Evolutionary conservation across 2,113 vertebrate genomes (phyloP).

Genomic region (Mirza zaza): DNA sequence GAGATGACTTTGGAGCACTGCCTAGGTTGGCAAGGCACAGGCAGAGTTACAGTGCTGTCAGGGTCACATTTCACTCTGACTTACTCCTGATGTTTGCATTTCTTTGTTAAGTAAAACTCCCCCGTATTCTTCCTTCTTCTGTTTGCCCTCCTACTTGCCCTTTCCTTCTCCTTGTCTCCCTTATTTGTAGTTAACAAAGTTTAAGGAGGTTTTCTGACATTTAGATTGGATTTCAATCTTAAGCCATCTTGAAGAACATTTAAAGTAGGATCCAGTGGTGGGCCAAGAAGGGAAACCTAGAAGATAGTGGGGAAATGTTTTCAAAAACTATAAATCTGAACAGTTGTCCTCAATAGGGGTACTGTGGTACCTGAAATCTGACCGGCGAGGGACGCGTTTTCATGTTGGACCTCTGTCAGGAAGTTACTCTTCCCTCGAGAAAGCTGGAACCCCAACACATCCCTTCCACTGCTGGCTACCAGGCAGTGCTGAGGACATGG

Average conservation of each 20-base stretch:
- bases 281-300: not conserved
- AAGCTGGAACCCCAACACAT: not conserved
- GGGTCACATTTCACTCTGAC: not conserved
- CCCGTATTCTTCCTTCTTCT: not conserved
- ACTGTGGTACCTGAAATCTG: not conserved
- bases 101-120: not conserved
- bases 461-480: not conserved
- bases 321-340: not conserved
- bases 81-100: conserved; percentile 1
- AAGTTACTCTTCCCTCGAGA: not conserved
- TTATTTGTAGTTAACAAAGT: not conserved
- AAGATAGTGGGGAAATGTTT: not conserved
- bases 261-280: not conserved
- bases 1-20: not conserved
- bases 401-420: not conserved
- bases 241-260: not conserved
- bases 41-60: not conserved
- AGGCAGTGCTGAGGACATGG: not conserved
- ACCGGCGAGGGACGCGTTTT: not conserved
- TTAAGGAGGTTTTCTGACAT: conserved; percentile 30
- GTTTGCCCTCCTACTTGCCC: not conserved
- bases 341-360: not conserved
- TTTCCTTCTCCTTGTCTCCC: not conserved
- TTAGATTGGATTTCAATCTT: not conserved
- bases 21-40: not conserved